These are phyloP conservation scores for Diadromus collaris DNA, from an alignment of 2,888 invertebrate species.

Conservation along the genomic window DNA sequence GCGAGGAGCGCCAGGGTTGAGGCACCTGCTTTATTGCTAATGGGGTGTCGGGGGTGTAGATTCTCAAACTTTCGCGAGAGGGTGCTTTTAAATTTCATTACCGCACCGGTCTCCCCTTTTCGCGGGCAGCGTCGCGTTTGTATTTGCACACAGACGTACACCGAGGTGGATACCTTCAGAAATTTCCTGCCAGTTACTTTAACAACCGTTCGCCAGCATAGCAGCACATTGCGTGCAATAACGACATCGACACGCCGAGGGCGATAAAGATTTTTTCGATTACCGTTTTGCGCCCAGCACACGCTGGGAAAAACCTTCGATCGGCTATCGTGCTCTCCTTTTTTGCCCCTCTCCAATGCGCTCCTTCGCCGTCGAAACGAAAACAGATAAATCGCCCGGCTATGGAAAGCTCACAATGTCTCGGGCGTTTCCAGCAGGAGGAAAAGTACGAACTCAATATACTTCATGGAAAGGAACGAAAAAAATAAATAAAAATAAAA, in stretches of 20 bases:
- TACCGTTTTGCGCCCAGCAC: slow-evolving; percentile 49
- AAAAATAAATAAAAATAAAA: neutral
- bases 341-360: slow-evolving; percentile 11
- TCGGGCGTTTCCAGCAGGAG: slow-evolving; percentile 11
- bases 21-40: slow-evolving; percentile 75
- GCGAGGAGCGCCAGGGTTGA: slow-evolving; percentile 49
- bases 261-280: slow-evolving; percentile 66
- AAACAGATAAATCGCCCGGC: slow-evolving; percentile 41
- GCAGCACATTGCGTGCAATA: slow-evolving; percentile 50
- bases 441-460: slow-evolving; percentile 20
- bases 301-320: slow-evolving; percentile 9
- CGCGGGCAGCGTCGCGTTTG: neutral
- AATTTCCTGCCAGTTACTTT: slow-evolving; percentile 69
- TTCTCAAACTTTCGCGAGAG: slow-evolving; percentile 69
- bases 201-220: slow-evolving; percentile 55
- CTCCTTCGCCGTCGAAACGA: slow-evolving; percentile 34
- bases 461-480: neutral
- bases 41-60: slow-evolving; percentile 71
- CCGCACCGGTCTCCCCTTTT: slow-evolving; percentile 58
- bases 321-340: slow-evolving; percentile 8
- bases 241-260: slow-evolving; percentile 58
- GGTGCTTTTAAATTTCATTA: slow-evolving; percentile 76
- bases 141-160: slow-evolving; percentile 14
- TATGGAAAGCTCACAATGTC: slow-evolving; percentile 29
- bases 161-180: slow-evolving; percentile 74